A percentile compares a stretch with the other conserved stretches of the same genome.
phyloP scores from a whole-genome alignment of 2,888 invertebrate genomes.

The Rhagophthalmus giganteus region DNA sequence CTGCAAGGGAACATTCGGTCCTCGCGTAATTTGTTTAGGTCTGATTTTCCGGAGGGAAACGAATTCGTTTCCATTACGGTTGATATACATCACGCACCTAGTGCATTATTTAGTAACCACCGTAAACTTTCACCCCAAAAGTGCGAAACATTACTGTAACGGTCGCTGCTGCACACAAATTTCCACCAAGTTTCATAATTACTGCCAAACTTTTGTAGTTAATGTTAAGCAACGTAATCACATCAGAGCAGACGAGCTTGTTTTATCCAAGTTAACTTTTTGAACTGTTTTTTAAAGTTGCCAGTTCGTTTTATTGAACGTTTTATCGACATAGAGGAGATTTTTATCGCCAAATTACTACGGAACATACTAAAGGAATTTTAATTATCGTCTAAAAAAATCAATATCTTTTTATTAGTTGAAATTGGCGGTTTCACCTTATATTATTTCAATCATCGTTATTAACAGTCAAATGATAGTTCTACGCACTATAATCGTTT shows the following conservation, averaged over 20 bases:
- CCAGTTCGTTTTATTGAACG: neutral
- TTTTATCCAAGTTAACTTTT: conserved; percentile 24
- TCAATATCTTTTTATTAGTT: too few species aligned
- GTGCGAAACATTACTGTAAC: conserved; percentile 51
- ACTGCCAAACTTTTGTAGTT: conserved; percentile 51
- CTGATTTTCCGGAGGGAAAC: conserved; percentile 47
- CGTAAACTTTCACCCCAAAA: conserved; percentile 49
- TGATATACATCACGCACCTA: conserved; percentile 50
- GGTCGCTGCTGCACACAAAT: conserved; percentile 50
- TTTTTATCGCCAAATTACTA: too few species aligned
- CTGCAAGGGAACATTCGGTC: conserved; percentile 21
- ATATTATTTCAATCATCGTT: too few species aligned
- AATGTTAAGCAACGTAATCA: conserved; percentile 44
- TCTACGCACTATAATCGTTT: neutral
- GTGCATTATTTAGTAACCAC: conserved; percentile 52
- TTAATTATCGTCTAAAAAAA: too few species aligned
- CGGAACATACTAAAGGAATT: too few species aligned
- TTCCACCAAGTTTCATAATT: conserved; percentile 53
- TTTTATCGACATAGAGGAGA: neutral
- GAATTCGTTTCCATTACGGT: conserved; percentile 45
- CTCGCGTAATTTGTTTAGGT: conserved; percentile 43
- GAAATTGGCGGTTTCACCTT: too few species aligned
- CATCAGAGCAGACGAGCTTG: conserved; percentile 27
- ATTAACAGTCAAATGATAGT: too few species aligned
- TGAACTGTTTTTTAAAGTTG: conserved; percentile 1